Percentiles rank a stretch among this genome's conserved stretches.
Evolutionary conservation across 2,888 invertebrate species (phyloP).

Genomic region (Epirrhoe alternata): DNA sequence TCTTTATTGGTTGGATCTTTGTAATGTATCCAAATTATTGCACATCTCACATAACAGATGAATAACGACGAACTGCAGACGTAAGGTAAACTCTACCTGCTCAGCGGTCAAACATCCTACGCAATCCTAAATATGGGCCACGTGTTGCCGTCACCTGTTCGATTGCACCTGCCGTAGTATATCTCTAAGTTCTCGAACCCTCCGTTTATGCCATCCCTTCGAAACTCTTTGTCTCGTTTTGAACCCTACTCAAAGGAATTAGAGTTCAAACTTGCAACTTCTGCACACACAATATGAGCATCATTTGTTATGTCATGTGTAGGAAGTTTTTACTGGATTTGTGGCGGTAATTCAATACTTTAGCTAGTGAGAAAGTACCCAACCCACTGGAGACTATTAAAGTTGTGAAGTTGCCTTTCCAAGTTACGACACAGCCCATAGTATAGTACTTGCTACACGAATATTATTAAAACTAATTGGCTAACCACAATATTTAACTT

Average conservation of each 20-base stretch:
- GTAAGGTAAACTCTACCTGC: slow-evolving; percentile 5
- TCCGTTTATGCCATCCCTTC: slow-evolving; percentile 26
- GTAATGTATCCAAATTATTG: neutral
- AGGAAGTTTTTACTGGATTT: slow-evolving; percentile 30
- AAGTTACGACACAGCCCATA: slow-evolving; percentile 10
- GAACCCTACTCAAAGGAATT: slow-evolving; percentile 9
- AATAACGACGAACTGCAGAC: slow-evolving; percentile 9
- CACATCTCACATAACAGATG: neutral
- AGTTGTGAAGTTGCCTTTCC: slow-evolving; percentile 18
- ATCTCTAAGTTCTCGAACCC: slow-evolving; percentile 40
- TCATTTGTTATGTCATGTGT: slow-evolving; percentile 27
- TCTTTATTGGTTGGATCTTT: neutral
- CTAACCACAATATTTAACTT: slow-evolving; percentile 12
- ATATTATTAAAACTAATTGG: slow-evolving; percentile 8
- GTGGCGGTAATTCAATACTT: slow-evolving; percentile 28
- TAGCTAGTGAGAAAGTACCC: slow-evolving; percentile 15
- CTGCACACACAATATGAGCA: neutral
- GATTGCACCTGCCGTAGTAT: slow-evolving; percentile 45
- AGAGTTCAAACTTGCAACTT: slow-evolving; percentile 20
- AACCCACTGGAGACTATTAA: slow-evolving; percentile 11
- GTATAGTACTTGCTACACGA: slow-evolving; percentile 9
- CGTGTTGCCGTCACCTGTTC: slow-evolving; percentile 60
- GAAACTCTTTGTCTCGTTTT: slow-evolving; percentile 6
- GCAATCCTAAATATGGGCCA: slow-evolving; percentile 39
- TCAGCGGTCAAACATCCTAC: slow-evolving; percentile 1